Percentiles rank a stretch among this genome's conserved stretches.
Conservation (phyloP, 1,140 invertebrate genomes). For the Magallana ariakensis region DNA sequence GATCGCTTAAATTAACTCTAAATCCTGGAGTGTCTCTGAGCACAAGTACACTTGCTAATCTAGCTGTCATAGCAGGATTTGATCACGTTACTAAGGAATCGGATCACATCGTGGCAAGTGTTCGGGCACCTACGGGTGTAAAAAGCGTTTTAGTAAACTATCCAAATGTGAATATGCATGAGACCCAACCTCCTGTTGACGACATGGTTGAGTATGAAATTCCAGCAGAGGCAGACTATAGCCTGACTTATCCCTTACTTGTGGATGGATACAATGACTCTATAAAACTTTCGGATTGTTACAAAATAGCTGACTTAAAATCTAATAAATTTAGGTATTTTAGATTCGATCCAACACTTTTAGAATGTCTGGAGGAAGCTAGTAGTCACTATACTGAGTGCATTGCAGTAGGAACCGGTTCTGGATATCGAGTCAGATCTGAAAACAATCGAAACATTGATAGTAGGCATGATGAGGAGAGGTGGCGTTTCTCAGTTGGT, state of each 20-base stretch:
- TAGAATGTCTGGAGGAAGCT: conserved; percentile 57
- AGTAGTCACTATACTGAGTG: conserved; percentile 38
- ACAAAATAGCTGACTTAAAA: conserved; percentile 53
- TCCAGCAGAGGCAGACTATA: conserved; percentile 37
- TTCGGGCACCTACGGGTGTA: not conserved
- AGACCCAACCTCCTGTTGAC: not conserved
- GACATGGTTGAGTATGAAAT: conserved; percentile 36
- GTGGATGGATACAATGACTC: conserved; percentile 54
- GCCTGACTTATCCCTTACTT: conserved; percentile 36
- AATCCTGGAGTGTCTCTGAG: not conserved
- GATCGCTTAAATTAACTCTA: conserved; percentile 31
- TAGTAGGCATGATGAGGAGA: conserved; percentile 55
- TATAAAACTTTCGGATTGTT: conserved; percentile 49
- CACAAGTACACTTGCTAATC: conserved; percentile 39
- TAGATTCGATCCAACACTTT: conserved; percentile 50
- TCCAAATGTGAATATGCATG: conserved; percentile 39
- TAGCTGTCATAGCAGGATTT: conserved; percentile 56
- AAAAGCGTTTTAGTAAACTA: not conserved
- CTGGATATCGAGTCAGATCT: conserved; percentile 53
- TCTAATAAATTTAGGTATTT: conserved; percentile 51
- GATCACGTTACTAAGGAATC: conserved; percentile 46
- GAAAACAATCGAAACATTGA: conserved; percentile 56
- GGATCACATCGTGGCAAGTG: not conserved
- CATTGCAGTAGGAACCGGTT: conserved; percentile 39
- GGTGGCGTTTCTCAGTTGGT: conserved; percentile 45